Evolutionary conservation across 2,888 invertebrate genomes (phyloP), one percentile per base, ranked within the genome.

Genomic region (Dendrolimus pini): DNA sequence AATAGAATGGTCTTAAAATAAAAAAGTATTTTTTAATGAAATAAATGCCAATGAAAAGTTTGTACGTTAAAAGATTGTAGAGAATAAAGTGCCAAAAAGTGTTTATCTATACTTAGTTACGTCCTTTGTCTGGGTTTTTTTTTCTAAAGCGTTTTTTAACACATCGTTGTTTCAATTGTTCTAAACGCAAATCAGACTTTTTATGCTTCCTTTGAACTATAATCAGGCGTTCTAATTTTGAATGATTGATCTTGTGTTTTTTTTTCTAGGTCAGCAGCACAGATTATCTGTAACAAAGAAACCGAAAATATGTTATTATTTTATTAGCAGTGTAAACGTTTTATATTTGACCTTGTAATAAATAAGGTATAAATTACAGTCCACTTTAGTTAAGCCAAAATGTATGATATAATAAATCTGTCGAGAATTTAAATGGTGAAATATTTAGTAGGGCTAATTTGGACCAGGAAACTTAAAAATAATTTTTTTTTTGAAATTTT

Each of bases 251-350:
- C 65, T 70, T 59, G 60, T 63, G 57, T 61, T 62, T 65, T 62
- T 57, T 60, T 63, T 62, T 65, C 64, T 68, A 67, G 72, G 72
- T 72, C 70, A 71, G 67, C 63, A 60, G 65, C 60, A 61, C 62
- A 47, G 62, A 66, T 18, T 52, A n/a, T 58, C 76, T 77, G 71
- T 30, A 77, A 77, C 69, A 74, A 75, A 61, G 41, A 58, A 61
- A 66, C 63, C 64, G 71, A 65, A 63, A 63, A 64, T 66, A 66
- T 65, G 74, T 72, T 73, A 70, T 70, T 66, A 68, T 68, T 69
- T 71, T 69, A 63, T 64, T 59, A 54, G 55, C 63, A 67, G 54
- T 55, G 41, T 71, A 72, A 72, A 77, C 77, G 77, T 80, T 80
- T 72, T 69, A 60, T 59, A 65, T 65, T 68, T 60, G 68, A 72